Conservation (phyloP, 2,797 vertebrate species). For the Trachops cirrhosus region DNA sequence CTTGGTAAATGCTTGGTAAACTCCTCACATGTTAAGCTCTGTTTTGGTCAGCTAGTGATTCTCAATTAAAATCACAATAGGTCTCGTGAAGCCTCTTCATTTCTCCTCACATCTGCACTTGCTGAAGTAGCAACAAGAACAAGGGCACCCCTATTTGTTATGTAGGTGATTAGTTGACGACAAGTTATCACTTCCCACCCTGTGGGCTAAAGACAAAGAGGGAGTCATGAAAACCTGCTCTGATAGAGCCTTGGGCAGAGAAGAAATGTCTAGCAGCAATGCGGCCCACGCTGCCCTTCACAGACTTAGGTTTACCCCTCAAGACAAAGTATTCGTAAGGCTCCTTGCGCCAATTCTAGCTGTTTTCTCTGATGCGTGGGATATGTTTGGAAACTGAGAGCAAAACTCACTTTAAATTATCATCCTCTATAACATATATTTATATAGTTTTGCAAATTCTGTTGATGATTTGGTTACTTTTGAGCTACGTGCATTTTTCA, state of each 20-base stretch:
- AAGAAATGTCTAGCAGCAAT: background rate
- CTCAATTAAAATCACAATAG: background rate
- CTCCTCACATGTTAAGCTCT: background rate
- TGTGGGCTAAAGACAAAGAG: background rate
- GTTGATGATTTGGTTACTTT: slow-evolving; percentile 64
- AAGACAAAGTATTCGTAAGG: slow-evolving; percentile 57
- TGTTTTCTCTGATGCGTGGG: slow-evolving; percentile 46
- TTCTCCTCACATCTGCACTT: background rate
- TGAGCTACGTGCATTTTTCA: slow-evolving; percentile 72
- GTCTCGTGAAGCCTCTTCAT: background rate
- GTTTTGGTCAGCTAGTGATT: background rate
- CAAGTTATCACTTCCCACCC: background rate
- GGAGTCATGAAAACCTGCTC: background rate
- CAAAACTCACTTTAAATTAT: slow-evolving; percentile 73
- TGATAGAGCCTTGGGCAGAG: background rate
- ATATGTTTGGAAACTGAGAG: slow-evolving; percentile 18
- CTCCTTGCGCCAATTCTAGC: slow-evolving; percentile 39
- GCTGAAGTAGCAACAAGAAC: background rate
- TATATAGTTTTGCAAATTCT: slow-evolving; percentile 72
- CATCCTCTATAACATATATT: slow-evolving; percentile 66
- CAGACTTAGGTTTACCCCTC: background rate
- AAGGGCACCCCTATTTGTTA: background rate
- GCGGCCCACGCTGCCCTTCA: background rate
- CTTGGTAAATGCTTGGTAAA: background rate
- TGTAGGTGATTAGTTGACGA: background rate